phyloP scores from a whole-genome alignment of 1,140 invertebrate species.

The Drosophila sp. region DNA sequence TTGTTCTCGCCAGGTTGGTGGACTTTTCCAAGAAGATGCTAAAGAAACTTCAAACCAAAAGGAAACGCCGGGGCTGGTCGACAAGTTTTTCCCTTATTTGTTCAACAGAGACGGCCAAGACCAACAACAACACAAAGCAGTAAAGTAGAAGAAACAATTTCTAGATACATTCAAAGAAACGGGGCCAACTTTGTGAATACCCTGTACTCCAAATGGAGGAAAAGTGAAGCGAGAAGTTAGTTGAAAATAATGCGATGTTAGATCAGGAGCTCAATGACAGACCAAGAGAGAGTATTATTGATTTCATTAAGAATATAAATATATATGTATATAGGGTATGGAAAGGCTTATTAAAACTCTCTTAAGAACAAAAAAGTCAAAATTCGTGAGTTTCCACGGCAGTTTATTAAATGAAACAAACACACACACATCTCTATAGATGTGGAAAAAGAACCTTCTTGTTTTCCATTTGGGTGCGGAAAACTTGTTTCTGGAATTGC shows the following conservation, averaged over 20 bases:
- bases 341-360: too few species aligned
- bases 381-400: too few species aligned
- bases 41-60: conserved; percentile 23
- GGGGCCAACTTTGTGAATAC: conserved; percentile 11
- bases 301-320: too few species aligned
- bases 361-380: too few species aligned
- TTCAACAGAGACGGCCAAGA: conserved; percentile 9
- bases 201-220: not conserved
- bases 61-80: conserved; percentile 45
- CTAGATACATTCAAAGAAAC: conserved; percentile 24
- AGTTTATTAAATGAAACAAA: too few species aligned
- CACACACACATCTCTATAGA: not conserved
- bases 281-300: too few species aligned
- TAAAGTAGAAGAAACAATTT: conserved; percentile 55
- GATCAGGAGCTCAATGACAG: too few species aligned
- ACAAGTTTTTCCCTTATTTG: conserved; percentile 78
- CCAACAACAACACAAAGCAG: conserved; percentile 41
- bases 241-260: too few species aligned
- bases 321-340: too few species aligned
- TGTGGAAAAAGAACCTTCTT: conserved; percentile 1
- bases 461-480: conserved; percentile 47
- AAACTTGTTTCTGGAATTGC: conserved; percentile 55
- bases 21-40: conserved; percentile 60
- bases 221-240: too few species aligned
- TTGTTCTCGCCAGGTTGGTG: conserved; percentile 5